Percentiles rank a stretch among this genome's conserved stretches.
Evolutionary conservation across 2,888 invertebrate genomes (phyloP).

Genomic region (Drosophila yooni): DNA sequence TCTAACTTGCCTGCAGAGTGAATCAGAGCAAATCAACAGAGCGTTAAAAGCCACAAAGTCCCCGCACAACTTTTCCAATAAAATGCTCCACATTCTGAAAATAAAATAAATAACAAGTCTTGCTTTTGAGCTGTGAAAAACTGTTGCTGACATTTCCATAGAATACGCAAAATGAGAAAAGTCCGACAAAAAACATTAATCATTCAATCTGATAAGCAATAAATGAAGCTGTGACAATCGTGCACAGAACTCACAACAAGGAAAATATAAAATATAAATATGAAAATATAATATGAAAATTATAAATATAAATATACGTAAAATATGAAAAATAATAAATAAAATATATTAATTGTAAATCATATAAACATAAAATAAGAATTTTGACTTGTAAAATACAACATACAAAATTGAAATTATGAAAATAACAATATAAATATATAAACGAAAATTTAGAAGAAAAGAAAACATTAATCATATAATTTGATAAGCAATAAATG

Average conservation of each 20-base stretch:
- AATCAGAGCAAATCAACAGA: constrained; percentile 50
- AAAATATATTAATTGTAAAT: too few relatives aligned
- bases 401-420: background rate
- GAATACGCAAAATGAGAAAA: constrained; percentile 27
- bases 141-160: constrained; percentile 72
- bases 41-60: constrained; percentile 62
- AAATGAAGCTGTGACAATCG: constrained; percentile 72
- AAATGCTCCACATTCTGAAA: constrained; percentile 62
- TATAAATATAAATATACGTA: too few relatives aligned
- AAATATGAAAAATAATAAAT: too few relatives aligned
- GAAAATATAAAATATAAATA: background rate
- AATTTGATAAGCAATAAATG: background rate
- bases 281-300: background rate
- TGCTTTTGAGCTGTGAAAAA: constrained; percentile 56
- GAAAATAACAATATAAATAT: background rate
- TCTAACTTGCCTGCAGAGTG: constrained; percentile 26
- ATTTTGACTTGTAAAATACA: too few relatives aligned
- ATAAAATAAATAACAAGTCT: constrained; percentile 43
- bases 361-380: too few relatives aligned
- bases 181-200: constrained; percentile 61
- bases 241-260: constrained; percentile 23
- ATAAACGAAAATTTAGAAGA: background rate
- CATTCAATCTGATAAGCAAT: constrained; percentile 81
- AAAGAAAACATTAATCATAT: background rate
- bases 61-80: constrained; percentile 70